Evolutionary conservation across 92 coral and sea anemone genomes (phyloP).

Genomic region (Blastomussa wellsi): DNA sequence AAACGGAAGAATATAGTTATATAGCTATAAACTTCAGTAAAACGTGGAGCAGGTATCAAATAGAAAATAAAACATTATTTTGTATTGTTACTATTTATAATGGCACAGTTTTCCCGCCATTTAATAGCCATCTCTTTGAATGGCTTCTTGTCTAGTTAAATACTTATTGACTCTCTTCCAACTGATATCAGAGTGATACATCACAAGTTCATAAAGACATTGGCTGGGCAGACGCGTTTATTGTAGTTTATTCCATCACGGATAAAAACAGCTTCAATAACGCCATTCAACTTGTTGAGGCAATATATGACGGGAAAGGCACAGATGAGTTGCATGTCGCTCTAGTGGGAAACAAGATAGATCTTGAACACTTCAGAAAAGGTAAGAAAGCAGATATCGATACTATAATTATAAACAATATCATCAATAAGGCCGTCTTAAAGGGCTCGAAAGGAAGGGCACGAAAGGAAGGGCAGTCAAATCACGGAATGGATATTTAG

Average conservation of each 20-base stretch:
- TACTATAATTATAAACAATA: not conserved
- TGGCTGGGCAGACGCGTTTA: slow-evolving; percentile 96
- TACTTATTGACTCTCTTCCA: not conserved
- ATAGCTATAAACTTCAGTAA: too few relatives aligned
- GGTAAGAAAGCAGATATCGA: slow-evolving; percentile 54
- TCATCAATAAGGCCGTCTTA: not conserved
- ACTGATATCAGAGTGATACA: slow-evolving; percentile 54
- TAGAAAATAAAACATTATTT: not conserved
- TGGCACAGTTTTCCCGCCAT: not conserved
- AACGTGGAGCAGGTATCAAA: too few relatives aligned
- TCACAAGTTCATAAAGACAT: slow-evolving; percentile 67
- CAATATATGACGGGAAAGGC: slow-evolving; percentile 89
- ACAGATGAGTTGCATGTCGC: slow-evolving; percentile 96
- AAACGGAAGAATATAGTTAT: not conserved
- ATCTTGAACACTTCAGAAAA: slow-evolving; percentile 89
- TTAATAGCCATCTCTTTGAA: too few relatives aligned
- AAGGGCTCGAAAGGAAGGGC: not conserved
- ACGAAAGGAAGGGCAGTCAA: not conserved
- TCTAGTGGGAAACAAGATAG: slow-evolving; percentile 89
- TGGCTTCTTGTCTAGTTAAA: too few relatives aligned
- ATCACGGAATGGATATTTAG: too few relatives aligned
- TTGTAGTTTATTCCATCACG: slow-evolving; percentile 96
- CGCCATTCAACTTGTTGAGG: slow-evolving; percentile 84
- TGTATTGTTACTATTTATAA: not conserved
- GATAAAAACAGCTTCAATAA: slow-evolving; percentile 94